phyloP scores from a whole-genome alignment of 2,113 vertebrate species.

The Tonatia bakeri region DNA sequence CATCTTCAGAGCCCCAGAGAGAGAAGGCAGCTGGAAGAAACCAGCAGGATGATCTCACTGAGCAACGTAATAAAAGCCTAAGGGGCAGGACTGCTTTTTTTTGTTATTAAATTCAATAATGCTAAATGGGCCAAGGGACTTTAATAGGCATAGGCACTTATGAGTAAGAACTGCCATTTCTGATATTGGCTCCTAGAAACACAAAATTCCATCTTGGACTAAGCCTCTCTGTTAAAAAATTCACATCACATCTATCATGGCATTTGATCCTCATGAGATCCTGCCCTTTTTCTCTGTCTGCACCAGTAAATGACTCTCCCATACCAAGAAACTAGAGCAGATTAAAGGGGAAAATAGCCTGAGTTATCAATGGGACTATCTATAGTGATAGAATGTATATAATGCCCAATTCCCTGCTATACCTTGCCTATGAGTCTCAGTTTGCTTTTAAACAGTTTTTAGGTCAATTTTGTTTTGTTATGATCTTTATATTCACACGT shows the following conservation, averaged over 20 bases:
- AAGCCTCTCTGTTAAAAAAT: neutral
- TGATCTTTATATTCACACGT: neutral
- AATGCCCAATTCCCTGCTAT: neutral
- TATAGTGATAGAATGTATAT: neutral
- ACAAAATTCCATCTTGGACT: neutral
- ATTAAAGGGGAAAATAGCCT: neutral
- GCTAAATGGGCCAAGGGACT: neutral
- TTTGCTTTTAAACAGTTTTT: conserved; percentile 10
- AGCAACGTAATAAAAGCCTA: neutral
- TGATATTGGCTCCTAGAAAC: conserved; percentile 20
- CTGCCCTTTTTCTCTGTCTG: neutral
- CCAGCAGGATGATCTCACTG: neutral
- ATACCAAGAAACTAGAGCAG: neutral
- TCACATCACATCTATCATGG: neutral
- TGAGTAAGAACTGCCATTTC: neutral
- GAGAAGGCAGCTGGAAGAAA: neutral
- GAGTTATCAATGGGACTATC: neutral
- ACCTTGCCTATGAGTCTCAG: neutral
- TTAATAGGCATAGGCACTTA: conserved; percentile 40
- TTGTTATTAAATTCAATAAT: conserved; percentile 11
- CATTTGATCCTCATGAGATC: neutral
- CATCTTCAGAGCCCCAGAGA: neutral
- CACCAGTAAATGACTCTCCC: neutral
- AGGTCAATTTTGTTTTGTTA: neutral
- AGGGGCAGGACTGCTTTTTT: neutral